Evolutionary conservation across 92 coral and sea anemone species (phyloP), one percentile per base, ranked within the genome.

Genomic region (Umimayanthus kanabou): DNA sequence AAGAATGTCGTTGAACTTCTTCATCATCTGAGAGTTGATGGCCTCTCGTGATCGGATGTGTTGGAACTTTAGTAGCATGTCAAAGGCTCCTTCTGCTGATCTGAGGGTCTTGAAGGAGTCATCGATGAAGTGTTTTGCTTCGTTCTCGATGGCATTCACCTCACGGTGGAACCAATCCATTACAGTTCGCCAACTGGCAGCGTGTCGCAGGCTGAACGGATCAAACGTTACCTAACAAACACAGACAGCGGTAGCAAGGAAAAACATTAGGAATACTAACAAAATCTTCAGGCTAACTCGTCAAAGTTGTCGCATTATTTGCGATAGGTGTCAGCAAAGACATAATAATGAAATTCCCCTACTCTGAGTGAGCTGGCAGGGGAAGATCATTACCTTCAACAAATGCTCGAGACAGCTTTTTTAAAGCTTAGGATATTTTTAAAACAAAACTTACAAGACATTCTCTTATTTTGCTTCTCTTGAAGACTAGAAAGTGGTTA

Each of bases 121-220:
- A 77, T 97, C 99, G 79, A 97, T 97, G 81, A 97, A 97, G 85
- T 97, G 98, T 40, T 96, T 95, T 64, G 99, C 99, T 81, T 97
- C 99, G 86, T 97, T 97, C 90, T 97, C 99, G 81, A 97, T 97
- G 65, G 99, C 99, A 69, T 88, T 92, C 61, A 97, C 99, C 79
- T 97, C 99, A 50, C 97, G 98, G 79, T 96, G 99, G 80, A 97
- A 97, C 96, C 99, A 94, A 28, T 97, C 99, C 99, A 97, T 97
- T 4, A 97, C 99, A 53, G 89, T 95, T 39, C 96, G 95, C 99
- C 99, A 97, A 85, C 98, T 97, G 14, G 98, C 92, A 1, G 95
- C 81, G 78, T 97, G 99, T 13, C 99, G 95, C 42, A 97, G 89
- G 81, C 95, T 97, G 90, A 97, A 97, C 55, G 98, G 98, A 91